Evolutionary conservation across 2,888 invertebrate species (phyloP).

Genomic region (Myopa testacea): DNA sequence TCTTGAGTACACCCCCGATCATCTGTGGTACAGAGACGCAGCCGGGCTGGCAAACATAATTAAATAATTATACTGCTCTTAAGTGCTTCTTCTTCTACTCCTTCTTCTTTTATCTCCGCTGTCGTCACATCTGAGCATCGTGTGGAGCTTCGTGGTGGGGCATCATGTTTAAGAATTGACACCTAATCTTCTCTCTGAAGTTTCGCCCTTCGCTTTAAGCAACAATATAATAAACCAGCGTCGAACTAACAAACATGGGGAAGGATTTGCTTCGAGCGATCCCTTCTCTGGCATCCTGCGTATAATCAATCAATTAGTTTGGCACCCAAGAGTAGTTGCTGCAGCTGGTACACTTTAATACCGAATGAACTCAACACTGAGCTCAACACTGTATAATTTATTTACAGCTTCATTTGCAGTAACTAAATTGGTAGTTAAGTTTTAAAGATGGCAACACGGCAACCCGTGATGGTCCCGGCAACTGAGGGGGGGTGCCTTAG

Average conservation of each 20-base stretch:
- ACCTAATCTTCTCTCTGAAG: too few species aligned
- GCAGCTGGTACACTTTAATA: neutral
- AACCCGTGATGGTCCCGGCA: too few species aligned
- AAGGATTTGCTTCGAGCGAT: too few species aligned
- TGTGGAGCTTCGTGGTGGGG: too few species aligned
- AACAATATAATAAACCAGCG: too few species aligned
- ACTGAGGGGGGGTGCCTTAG: neutral
- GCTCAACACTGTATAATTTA: constrained; percentile 21
- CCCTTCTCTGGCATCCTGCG: neutral
- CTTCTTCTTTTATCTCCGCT: neutral
- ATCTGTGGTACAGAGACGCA: neutral
- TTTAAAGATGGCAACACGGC: neutral
- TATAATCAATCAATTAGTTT: constrained; percentile 8
- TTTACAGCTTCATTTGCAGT: constrained; percentile 8
- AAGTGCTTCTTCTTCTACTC: neutral
- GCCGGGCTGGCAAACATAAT: neutral
- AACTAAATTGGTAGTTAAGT: constrained; percentile 1
- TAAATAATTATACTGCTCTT: constrained; percentile 19
- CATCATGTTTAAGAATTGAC: too few species aligned
- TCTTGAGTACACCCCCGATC: neutral
- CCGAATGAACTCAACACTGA: neutral
- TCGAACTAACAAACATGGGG: too few species aligned
- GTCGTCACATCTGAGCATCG: too few species aligned
- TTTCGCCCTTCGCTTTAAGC: too few species aligned
- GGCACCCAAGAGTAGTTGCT: neutral